A percentile compares a stretch with the other conserved stretches of the same genome.
Conservation (phyloP, 2,797 vertebrate genomes). For the Heterohyrax brucei region DNA sequence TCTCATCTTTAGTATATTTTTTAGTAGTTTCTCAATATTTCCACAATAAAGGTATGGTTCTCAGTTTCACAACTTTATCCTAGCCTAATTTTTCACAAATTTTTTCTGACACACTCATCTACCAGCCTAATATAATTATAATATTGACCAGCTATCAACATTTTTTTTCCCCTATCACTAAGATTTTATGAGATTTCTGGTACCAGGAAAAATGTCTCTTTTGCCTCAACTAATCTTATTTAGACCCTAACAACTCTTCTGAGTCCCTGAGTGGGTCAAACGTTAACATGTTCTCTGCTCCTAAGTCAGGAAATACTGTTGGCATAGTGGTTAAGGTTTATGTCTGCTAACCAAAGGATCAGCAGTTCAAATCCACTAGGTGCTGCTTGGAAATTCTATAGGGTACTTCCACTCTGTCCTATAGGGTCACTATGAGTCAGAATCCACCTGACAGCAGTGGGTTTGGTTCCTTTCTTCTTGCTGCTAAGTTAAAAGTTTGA, state of each 20-base stretch:
- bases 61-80: not conserved
- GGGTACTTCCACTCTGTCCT: no score
- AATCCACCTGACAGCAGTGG: no score
- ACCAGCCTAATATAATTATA: not conserved
- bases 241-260: not conserved
- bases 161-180: not conserved
- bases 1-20: not conserved
- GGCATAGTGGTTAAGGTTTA: no score
- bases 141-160: not conserved
- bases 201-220: not conserved
- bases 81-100: conserved; percentile 43
- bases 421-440: no score
- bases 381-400: no score
- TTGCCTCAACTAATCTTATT: not conserved
- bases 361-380: no score
- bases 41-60: not conserved
- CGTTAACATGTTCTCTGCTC: no score
- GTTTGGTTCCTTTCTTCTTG: no score
- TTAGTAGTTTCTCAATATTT: conserved; percentile 32
- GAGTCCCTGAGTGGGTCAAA: no score
- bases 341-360: no score
- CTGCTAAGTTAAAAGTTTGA: no score
- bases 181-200: not conserved
- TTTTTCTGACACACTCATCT: not conserved
- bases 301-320: no score